Evolutionary conservation across 2,888 invertebrate species (phyloP).

Genomic region (Malacosoma neustria): DNA sequence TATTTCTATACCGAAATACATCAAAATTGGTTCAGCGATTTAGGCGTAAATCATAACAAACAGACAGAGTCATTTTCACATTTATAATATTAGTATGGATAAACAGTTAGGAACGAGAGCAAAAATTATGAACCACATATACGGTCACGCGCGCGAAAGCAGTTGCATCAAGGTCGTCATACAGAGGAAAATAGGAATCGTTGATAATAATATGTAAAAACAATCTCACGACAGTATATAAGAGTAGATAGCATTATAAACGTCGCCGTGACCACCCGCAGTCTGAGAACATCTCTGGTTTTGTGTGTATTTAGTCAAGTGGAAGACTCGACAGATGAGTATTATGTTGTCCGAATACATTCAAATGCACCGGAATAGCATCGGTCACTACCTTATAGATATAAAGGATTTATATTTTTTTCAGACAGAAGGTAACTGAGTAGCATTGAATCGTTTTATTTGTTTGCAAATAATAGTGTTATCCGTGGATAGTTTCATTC

Average conservation of each 20-base stretch:
- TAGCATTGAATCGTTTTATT: conserved; percentile 51
- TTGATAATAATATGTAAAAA: too few relatives aligned
- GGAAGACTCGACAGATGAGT: conserved; percentile 31
- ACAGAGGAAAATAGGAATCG: too few relatives aligned
- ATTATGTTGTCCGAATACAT: conserved; percentile 6
- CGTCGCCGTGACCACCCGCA: conserved; percentile 51
- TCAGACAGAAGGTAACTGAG: conserved; percentile 29
- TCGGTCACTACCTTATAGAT: conserved; percentile 41
- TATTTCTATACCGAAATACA: too few relatives aligned
- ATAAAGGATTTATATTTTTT: conserved; percentile 30
- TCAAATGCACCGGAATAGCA: conserved; percentile 9
- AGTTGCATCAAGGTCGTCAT: too few relatives aligned
- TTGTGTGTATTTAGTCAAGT: conserved; percentile 45
- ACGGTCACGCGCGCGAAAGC: too few relatives aligned
- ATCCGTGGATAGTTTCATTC: conserved; percentile 36
- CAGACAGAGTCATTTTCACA: too few relatives aligned
- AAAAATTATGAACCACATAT: too few relatives aligned
- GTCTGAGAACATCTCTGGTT: conserved; percentile 29
- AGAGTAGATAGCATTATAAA: not conserved
- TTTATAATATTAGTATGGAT: too few relatives aligned
- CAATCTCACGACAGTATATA: too few relatives aligned
- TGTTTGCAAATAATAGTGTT: conserved; percentile 41
- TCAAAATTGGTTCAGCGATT: too few relatives aligned
- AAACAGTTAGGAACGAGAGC: too few relatives aligned
- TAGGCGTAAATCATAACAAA: too few relatives aligned